Base-by-base conservation (phyloP, 2,888 invertebrate genomes). In the Drosophila gaucha region DNA sequence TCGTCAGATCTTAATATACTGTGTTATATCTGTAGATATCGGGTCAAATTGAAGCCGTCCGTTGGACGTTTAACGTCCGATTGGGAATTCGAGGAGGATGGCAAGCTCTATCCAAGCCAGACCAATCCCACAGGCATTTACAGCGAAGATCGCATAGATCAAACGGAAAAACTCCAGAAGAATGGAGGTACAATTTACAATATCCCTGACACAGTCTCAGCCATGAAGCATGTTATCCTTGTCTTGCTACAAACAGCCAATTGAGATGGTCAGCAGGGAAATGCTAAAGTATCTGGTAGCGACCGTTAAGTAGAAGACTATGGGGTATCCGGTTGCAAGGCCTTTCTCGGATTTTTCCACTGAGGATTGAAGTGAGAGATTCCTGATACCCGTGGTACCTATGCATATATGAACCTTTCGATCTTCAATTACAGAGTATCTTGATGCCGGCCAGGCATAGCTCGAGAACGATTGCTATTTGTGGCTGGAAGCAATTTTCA, bases 81-180 rank as follows among this genome's bases (percentile, higher is more conserved):
- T 99, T 89, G 98, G 98, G 99, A 99, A 6, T 99, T 99, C 92
- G 99, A 99, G 92, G 96, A 95, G 90, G 99, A 99, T 92, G 99
- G 98, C 14, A 94, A 95, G 36, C 97, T 99, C 41, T 97, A 98
- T 92, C 93, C 99, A 49, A 99, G 97, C 92, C 99, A 99, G 93
- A 99, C 99, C 30, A 99, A 99, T 91, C 99, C 99, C 12, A 99
- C 99, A 51, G 99, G 98, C 68, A 98, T 98, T 83, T 99, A 97
- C 91, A 98, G 98, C 91, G 99, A 99, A 92, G 99, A 99, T 4
- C 94, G 99, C 75, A 97, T 97, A 86, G 98, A 98, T 3, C 98
- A 99, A 92, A 97, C 98, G 31, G 99, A 99, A 92, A 99, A 98
- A 91, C 93, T 99, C 84, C 99, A 99, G 92, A 99, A 99, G 91